phyloP scores from a whole-genome alignment of 2,113 vertebrate genomes.

The Boulengeromyrus knoepffleri region DNA sequence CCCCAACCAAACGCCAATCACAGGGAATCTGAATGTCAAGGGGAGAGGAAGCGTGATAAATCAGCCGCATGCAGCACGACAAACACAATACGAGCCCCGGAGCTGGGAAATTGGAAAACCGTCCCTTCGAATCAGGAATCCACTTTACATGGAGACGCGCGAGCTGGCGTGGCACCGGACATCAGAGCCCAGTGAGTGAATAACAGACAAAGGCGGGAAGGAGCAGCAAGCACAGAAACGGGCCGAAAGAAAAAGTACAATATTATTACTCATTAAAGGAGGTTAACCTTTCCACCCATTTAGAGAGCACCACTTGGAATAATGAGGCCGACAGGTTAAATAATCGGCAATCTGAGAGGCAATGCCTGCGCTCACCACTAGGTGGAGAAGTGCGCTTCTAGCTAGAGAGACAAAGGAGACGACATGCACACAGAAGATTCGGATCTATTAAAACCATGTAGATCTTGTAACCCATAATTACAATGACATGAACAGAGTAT shows the following conservation, averaged over 20 bases:
- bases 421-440: neutral
- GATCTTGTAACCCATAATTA: constrained; percentile 13
- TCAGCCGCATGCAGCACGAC: constrained; percentile 4
- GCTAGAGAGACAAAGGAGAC: neutral
- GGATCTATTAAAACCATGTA: constrained; percentile 20
- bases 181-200: neutral
- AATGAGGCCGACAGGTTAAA: constrained; percentile 8
- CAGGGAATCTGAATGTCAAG: neutral
- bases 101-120: constrained; percentile 9
- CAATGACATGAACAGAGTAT: constrained; percentile 2
- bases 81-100: neutral
- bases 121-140: constrained; percentile 21
- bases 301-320: constrained; percentile 2
- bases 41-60: neutral
- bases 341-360: neutral
- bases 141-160: neutral
- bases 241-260: constrained; percentile 4
- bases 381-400: constrained; percentile 13
- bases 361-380: neutral
- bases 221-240: neutral
- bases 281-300: constrained; percentile 18
- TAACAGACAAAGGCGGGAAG: neutral
- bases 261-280: constrained; percentile 26
- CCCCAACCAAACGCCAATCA: neutral
- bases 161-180: neutral